Conservation (phyloP, 2,888 invertebrate genomes). For the Sinohyriopsis cumingii region DNA sequence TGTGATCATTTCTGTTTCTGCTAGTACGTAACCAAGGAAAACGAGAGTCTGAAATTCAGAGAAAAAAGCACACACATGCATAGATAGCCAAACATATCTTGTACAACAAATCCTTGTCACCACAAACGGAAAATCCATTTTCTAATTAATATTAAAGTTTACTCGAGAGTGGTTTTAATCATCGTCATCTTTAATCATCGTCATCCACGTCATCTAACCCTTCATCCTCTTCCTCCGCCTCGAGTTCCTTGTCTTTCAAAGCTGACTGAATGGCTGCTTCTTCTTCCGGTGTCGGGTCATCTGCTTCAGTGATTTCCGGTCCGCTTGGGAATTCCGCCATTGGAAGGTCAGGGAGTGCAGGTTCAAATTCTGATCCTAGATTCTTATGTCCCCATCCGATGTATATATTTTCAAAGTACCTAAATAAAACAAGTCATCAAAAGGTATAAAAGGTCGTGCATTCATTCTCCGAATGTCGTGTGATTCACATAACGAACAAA, state of each 20-base stretch:
- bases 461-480: too few relatives aligned
- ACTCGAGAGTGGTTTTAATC: background rate
- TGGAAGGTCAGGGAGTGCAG: constrained; percentile 38
- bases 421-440: constrained; percentile 73
- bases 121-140: too few relatives aligned
- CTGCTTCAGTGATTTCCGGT: constrained; percentile 55
- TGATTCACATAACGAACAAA: too few relatives aligned
- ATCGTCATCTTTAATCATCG: constrained; percentile 32
- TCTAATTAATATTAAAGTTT: too few relatives aligned
- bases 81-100: too few relatives aligned
- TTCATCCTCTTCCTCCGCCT: constrained; percentile 37
- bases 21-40: too few relatives aligned
- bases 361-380: constrained; percentile 43
- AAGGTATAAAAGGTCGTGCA: background rate
- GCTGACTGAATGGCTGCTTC: constrained; percentile 54
- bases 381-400: constrained; percentile 54
- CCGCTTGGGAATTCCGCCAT: constrained; percentile 53
- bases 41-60: too few relatives aligned
- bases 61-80: too few relatives aligned
- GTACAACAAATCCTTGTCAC: too few relatives aligned
- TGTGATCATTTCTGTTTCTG: too few relatives aligned
- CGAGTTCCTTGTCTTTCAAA: constrained; percentile 43
- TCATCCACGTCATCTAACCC: constrained; percentile 36
- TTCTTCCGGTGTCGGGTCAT: constrained; percentile 57
- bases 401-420: constrained; percentile 55